Evolutionary conservation across 2,113 vertebrate genomes (phyloP).

Genomic region (Oryzias curvinotus): DNA sequence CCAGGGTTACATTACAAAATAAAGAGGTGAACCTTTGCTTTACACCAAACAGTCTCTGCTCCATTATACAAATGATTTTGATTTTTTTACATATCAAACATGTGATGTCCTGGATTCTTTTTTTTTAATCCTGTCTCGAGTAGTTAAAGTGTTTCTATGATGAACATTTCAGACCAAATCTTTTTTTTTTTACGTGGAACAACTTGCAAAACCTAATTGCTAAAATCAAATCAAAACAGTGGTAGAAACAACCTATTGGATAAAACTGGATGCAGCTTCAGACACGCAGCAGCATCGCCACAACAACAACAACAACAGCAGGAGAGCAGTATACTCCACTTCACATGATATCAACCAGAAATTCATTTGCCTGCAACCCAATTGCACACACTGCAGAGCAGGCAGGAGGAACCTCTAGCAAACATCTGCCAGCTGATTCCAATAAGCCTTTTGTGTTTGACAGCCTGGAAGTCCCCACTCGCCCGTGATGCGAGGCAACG

Average conservation of each 20-base stretch:
- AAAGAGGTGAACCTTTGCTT: too few species aligned
- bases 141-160: too few species aligned
- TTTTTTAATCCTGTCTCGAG: too few species aligned
- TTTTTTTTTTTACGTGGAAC: too few species aligned
- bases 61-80: too few species aligned
- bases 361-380: conserved; percentile 17
- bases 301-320: conserved; percentile 10
- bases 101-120: too few species aligned
- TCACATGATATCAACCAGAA: conserved; percentile 17
- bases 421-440: conserved; percentile 45
- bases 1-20: too few species aligned
- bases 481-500: conserved; percentile 35
- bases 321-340: conserved; percentile 12
- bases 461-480: conserved; percentile 18
- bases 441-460: conserved; percentile 16
- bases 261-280: not conserved
- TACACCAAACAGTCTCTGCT: too few species aligned
- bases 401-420: conserved; percentile 4
- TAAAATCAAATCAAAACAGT: not conserved
- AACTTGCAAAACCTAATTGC: too few species aligned
- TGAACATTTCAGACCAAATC: too few species aligned
- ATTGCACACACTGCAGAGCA: not conserved
- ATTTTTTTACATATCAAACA: too few species aligned
- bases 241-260: conserved; percentile 3
- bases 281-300: not conserved